Evolutionary conservation across 35 echinoderm and acorn worm species (phyloP), one percentile per base, ranked within the genome.

Genomic region (Anneissia japonica): DNA sequence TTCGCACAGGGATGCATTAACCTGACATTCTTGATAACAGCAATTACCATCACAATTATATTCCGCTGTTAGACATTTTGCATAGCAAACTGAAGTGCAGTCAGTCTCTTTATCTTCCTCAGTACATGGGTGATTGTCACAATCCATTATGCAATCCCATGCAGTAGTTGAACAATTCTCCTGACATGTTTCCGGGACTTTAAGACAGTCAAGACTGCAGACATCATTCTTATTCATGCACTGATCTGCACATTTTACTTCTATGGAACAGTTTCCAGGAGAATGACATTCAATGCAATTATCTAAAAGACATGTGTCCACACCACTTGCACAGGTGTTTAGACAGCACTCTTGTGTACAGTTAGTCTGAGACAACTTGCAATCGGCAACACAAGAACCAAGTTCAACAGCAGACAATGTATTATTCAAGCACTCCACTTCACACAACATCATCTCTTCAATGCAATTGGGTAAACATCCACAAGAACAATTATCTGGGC

Each of bases 401-500:
- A 45, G 19, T 3, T 79, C 73, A 73, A 29, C 74, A 35, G 84
- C 87, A 30, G 80, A 84, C 0, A 55, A 23, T 39, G 84, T 90
- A 75, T 45, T 73, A 23, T 34, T 77, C 10, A 38, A 81, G 30
- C 79, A 36, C 45, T 35, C 56, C 28, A 84, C 21, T 34, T 56
- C 46, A 43, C 26, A 41, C 0, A 31, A 35, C 16, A 37, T 32
- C 74, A 36, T 51, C 84, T 84, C 84, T 94, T 88, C 36, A 81
- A 77, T 30, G 72, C 92, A 94, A 40, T 94, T 88, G 1, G 88
- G 84, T 17, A 90, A 21, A 82, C 92, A 94, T 16, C 92, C 92
- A 90, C 92, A 94, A 0, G 92, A 77, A 56, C 92, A 94, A 80
- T 94, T 94, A 26, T 72, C 79, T 46, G 92, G 92, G 74, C 85